phyloP scores from a whole-genome alignment of 2,888 invertebrate species.

The Eupithecia inturbata region DNA sequence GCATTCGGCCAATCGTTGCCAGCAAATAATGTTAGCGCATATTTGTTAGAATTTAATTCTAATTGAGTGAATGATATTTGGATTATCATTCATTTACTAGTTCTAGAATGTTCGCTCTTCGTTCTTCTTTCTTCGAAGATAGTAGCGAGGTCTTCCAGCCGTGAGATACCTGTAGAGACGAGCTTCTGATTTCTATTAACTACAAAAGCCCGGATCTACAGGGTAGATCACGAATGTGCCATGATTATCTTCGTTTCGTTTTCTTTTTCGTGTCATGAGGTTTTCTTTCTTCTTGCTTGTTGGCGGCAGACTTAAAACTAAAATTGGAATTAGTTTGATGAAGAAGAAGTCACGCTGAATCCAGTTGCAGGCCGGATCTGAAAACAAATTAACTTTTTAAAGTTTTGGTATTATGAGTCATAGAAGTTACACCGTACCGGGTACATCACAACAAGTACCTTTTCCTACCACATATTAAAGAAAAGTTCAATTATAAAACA shows the following conservation, averaged over 20 bases:
- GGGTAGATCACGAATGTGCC: conserved; percentile 99
- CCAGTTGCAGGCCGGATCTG: not conserved
- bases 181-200: conserved; percentile 97
- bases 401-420: not conserved
- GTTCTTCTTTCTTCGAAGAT: conserved; percentile 35
- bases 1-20: not conserved
- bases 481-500: too few species aligned
- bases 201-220: conserved; percentile 99
- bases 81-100: not conserved
- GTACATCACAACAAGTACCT: not conserved
- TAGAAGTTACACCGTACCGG: not conserved
- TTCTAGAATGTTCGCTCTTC: not conserved
- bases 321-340: not conserved
- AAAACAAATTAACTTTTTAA: not conserved
- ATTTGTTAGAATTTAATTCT: not conserved
- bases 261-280: conserved; percentile 22
- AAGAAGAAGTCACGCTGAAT: not conserved
- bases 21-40: not conserved
- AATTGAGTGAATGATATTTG: not conserved
- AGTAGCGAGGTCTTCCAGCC: conserved; percentile 95
- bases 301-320: not conserved
- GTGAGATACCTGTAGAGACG: conserved; percentile 99
- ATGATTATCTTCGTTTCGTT: conserved; percentile 63
- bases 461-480: too few species aligned
- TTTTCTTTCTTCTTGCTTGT: not conserved